A percentile compares a stretch with the other conserved stretches of the same genome.
phyloP scores from a whole-genome alignment of 2,113 vertebrate genomes.

The Apeltes quadracus region DNA sequence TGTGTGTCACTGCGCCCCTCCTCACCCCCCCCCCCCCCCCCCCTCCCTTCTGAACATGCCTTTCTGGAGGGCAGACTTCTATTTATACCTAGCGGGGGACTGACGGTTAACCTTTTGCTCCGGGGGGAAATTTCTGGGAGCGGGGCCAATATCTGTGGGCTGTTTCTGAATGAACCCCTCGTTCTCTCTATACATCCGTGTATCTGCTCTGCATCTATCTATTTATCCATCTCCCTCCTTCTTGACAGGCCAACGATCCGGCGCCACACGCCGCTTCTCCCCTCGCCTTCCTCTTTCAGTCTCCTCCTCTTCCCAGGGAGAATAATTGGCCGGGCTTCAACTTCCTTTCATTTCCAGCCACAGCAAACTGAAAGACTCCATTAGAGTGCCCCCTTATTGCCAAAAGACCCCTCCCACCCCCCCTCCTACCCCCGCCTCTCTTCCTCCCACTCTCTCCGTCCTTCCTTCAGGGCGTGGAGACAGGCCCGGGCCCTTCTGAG shows the following conservation, averaged over 20 bases:
- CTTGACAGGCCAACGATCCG: constrained; percentile 40
- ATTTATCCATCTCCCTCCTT: constrained; percentile 21
- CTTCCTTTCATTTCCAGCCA: constrained; percentile 77
- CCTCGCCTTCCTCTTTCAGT: constrained; percentile 46
- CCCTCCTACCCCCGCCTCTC: background rate
- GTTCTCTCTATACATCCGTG: constrained; percentile 47
- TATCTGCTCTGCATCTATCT: constrained; percentile 34
- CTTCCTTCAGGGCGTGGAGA: constrained; percentile 52
- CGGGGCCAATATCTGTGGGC: constrained; percentile 70
- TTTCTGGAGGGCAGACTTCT: constrained; percentile 76
- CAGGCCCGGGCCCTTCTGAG: constrained; percentile 41
- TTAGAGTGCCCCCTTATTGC: constrained; percentile 67
- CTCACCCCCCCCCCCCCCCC: constrained; percentile 53
- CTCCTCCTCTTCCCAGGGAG: constrained; percentile 61
- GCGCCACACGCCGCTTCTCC: constrained; percentile 67
- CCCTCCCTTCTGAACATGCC: constrained; percentile 64
- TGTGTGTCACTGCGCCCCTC: constrained; percentile 64
- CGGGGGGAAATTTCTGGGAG: constrained; percentile 76
- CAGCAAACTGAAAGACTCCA: constrained; percentile 78
- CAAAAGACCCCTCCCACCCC: constrained; percentile 37
- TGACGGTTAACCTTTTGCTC: constrained; percentile 83
- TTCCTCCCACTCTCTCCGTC: constrained; percentile 20
- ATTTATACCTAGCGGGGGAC: constrained; percentile 80
- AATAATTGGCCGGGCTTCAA: constrained; percentile 76
- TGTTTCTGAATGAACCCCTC: constrained; percentile 60